Evolutionary conservation across 1,140 invertebrate species (phyloP).

Genomic region (Drosophila tristis): DNA sequence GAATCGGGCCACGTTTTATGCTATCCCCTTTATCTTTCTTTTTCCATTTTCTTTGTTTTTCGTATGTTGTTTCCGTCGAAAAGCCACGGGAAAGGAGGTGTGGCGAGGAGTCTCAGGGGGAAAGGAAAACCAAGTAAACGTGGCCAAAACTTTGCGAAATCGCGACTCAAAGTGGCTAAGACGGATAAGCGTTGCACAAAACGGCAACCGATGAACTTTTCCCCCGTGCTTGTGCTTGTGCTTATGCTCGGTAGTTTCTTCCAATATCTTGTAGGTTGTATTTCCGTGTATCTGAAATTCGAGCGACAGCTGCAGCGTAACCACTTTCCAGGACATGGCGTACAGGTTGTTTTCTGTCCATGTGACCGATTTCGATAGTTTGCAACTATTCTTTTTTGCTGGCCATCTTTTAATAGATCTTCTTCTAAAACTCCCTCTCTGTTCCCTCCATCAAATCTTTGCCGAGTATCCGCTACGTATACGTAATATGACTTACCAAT

Average conservation of each 20-base stretch:
- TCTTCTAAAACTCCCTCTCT: constrained; percentile 3
- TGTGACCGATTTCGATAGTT: constrained; percentile 49
- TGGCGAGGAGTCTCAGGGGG: background rate
- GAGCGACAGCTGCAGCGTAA: constrained; percentile 28
- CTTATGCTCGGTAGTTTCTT: too few species aligned
- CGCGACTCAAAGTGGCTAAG: constrained; percentile 71
- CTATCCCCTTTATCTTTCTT: constrained; percentile 19
- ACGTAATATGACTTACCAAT: constrained; percentile 37
- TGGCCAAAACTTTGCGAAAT: constrained; percentile 60
- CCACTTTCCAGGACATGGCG: constrained; percentile 4
- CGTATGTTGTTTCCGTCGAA: constrained; percentile 41
- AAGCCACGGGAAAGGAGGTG: constrained; percentile 29
- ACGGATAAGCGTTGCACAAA: constrained; percentile 70
- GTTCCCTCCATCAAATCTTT: constrained; percentile 20
- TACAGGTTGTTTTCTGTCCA: constrained; percentile 33
- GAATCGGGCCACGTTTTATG: constrained; percentile 11
- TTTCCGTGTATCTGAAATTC: constrained; percentile 43
- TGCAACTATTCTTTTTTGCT: constrained; percentile 31
- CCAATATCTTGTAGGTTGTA: constrained; percentile 27
- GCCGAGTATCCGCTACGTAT: constrained; percentile 5
- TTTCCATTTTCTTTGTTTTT: background rate
- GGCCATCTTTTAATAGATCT: constrained; percentile 50
- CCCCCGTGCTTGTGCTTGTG: constrained; percentile 7
- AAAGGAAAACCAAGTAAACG: constrained; percentile 48
- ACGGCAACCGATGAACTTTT: constrained; percentile 67